Conservation (phyloP, 2,888 invertebrate species). For the Rotaria macrura region DNA sequence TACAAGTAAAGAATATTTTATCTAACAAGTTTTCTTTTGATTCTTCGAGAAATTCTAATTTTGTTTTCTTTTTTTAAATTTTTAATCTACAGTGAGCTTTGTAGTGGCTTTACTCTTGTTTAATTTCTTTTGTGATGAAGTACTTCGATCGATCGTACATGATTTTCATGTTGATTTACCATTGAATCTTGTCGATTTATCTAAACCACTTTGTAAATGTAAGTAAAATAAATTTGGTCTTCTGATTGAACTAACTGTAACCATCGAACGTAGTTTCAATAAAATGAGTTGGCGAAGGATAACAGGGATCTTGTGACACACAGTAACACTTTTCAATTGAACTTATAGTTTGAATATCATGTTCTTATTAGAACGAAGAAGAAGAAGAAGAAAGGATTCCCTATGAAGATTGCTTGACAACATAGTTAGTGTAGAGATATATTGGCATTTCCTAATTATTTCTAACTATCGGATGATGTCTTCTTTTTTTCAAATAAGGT, state of each 20-base stretch:
- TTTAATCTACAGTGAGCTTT: background rate
- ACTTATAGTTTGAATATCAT: too few species aligned
- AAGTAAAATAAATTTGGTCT: background rate
- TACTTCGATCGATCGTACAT: background rate
- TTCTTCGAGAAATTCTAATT: background rate
- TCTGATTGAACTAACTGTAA: too few species aligned
- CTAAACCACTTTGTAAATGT: background rate
- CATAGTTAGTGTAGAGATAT: too few species aligned
- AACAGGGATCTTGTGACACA: too few species aligned
- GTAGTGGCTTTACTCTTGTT: conserved; percentile 2
- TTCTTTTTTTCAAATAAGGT: background rate
- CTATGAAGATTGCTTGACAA: background rate
- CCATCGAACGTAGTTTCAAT: too few species aligned
- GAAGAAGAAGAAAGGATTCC: background rate
- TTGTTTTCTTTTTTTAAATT: background rate
- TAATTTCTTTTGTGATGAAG: conserved; percentile 18
- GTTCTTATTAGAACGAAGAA: background rate
- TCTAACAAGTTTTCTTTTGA: background rate
- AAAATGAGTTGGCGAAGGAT: too few species aligned
- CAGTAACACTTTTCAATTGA: too few species aligned
- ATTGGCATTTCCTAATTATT: background rate
- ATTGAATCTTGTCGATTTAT: conserved; percentile 12
- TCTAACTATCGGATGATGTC: background rate
- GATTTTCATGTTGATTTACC: background rate
- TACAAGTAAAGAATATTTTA: background rate